Evolutionary conservation across 2,888 invertebrate genomes (phyloP), one percentile per base, ranked within the genome.

Genomic region (Eristalis pertinax): DNA sequence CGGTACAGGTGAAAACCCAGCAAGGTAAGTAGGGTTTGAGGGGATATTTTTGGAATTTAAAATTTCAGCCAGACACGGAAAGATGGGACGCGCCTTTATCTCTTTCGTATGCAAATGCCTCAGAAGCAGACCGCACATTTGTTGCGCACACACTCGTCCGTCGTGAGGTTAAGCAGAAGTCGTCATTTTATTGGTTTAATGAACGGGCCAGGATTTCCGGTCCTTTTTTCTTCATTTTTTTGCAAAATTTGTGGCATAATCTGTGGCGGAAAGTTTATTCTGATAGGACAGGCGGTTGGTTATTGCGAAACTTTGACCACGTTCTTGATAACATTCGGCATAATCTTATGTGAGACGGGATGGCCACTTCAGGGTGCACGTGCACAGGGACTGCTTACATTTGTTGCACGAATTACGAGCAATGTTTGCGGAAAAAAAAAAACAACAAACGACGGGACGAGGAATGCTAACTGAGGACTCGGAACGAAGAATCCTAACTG

Each of bases 1-100:
- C 98, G n/a, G 98, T 99, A n/a, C 98, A 98, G 93, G 98, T 99
- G 90, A 98, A 98, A 94, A 99, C 99, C 35, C 98, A 98, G 92
- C 98, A 98, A 95, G 99, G 97, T 97, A 84, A 87, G 87, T 10
- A 60, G 10, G 22, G 35, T 4, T 26, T 50, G 0, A 50, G 13
- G 43, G 43, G 43, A 1, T 19, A 19, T 64, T n/a, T 68, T 43
- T 50, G 19, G 41, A 67, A 58, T 62, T 81, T 68, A 26, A 38
- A 38, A 69, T 63, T 72, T 70, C 22, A 50, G 13, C 29, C 60
- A 72, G 26, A 41, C 15, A 67, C 15, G 67, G 24, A 3, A 41
- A 60, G 19, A 56, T 13, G 26, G 32, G 11, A n/a, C 3, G 5
- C 32, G 19, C 77, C n/a, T 60, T 67, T 67, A 79, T 79, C 65